Percentiles rank a stretch among this genome's conserved stretches.
These are phyloP conservation scores for Sphenopsis melanotis DNA, from an alignment of 2,797 vertebrate species.

Conservation along the genomic window DNA sequence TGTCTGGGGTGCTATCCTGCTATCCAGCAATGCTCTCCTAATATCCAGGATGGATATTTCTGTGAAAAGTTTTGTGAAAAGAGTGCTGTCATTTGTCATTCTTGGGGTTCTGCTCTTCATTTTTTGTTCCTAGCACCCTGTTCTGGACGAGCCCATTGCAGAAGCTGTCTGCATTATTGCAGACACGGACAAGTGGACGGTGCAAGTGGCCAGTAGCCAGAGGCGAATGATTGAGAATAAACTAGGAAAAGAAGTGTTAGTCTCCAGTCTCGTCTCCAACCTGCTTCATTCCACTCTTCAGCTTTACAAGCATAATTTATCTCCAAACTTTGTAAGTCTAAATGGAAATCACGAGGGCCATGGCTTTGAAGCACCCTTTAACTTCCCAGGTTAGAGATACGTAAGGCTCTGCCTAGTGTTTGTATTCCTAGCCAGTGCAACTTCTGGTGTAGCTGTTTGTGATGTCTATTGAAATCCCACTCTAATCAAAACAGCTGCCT, in stretches of 20 bases:
- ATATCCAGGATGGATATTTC: neutral
- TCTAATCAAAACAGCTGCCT: neutral
- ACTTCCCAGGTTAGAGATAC: neutral
- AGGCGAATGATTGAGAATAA: constrained; percentile 89
- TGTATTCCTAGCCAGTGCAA: neutral
- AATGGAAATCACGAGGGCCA: accelerated
- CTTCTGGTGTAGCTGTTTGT: neutral
- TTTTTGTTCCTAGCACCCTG: constrained; percentile 84
- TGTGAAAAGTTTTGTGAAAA: neutral
- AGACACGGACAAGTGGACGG: constrained; percentile 96
- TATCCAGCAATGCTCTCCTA: neutral
- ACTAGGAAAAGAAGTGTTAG: constrained; percentile 94
- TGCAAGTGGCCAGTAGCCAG: constrained; percentile 97
- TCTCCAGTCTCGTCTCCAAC: constrained; percentile 92
- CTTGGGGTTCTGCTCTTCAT: neutral
- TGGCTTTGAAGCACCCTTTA: neutral
- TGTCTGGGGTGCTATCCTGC: neutral
- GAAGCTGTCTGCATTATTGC: constrained; percentile 98
- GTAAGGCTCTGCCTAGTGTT: neutral
- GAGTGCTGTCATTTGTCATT: neutral
- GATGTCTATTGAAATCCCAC: neutral
- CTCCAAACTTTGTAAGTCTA: constrained; percentile 94
- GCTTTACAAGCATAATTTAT: constrained; percentile 96
- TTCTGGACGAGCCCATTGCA: constrained; percentile 96
- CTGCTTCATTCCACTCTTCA: constrained; percentile 95